Conservation (phyloP, 2,113 vertebrate genomes). For the Tetrao urogallus region DNA sequence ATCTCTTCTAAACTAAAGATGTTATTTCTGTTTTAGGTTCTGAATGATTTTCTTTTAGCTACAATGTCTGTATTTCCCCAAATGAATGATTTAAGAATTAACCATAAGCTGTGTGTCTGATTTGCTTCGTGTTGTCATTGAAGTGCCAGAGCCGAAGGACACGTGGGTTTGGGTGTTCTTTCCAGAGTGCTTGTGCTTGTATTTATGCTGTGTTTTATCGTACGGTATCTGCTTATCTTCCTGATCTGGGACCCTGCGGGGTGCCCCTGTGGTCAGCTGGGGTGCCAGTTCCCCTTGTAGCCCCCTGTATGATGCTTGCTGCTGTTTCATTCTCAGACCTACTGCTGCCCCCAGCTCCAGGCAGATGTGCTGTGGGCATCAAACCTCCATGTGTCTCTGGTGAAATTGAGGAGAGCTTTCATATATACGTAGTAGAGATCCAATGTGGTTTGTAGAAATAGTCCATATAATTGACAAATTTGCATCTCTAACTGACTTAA, state of each 20-base stretch:
- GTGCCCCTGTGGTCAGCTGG: background rate
- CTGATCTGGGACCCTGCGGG: background rate
- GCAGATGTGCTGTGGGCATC: background rate
- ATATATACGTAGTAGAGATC: background rate
- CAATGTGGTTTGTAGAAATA: conserved; percentile 39
- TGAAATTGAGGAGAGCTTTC: background rate
- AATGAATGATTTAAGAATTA: background rate
- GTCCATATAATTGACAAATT: conserved; percentile 44
- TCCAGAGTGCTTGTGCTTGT: background rate
- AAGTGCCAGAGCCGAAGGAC: background rate
- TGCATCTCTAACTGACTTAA: conserved; percentile 33
- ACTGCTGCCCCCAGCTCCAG: background rate
- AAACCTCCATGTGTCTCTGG: background rate
- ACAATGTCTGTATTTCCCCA: background rate
- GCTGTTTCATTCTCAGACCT: background rate
- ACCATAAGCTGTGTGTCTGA: background rate
- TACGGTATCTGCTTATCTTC: background rate
- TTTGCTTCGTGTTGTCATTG: conserved; percentile 12
- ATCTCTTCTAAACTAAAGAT: conserved; percentile 42
- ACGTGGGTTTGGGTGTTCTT: background rate
- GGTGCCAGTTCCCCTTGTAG: background rate
- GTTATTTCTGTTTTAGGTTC: background rate
- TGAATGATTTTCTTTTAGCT: background rate
- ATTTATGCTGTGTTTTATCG: background rate
- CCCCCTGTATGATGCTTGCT: background rate